phyloP scores from a whole-genome alignment of 1,140 invertebrate species.

The Archivesica marissinica region DNA sequence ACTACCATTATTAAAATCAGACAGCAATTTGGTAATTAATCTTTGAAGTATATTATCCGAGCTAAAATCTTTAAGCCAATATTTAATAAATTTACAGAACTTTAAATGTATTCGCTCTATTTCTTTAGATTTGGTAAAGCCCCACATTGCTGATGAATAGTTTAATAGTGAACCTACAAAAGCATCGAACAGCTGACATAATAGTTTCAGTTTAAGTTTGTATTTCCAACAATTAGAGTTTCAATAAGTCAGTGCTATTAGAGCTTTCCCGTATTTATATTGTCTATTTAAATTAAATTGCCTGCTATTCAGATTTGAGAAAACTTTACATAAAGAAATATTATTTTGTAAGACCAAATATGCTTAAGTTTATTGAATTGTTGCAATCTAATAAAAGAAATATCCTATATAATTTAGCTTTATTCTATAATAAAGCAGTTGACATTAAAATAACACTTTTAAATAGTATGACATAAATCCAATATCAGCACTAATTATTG shows the following conservation, averaged over 20 bases:
- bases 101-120: conserved; percentile 4
- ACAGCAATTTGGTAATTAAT: background rate
- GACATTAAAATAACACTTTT: too few species aligned
- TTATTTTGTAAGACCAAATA: too few species aligned
- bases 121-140: background rate
- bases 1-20: background rate
- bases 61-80: background rate
- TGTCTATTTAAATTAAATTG: too few species aligned
- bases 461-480: too few species aligned
- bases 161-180: conserved; percentile 33
- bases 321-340: too few species aligned
- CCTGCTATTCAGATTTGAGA: too few species aligned
- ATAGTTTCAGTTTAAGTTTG: background rate
- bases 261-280: conserved; percentile 3
- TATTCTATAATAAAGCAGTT: too few species aligned
- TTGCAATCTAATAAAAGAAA: too few species aligned
- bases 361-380: too few species aligned
- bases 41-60: background rate
- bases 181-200: conserved; percentile 18
- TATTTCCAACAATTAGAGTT: conserved; percentile 11
- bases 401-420: too few species aligned
- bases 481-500: too few species aligned
- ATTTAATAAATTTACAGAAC: background rate
- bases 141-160: conserved; percentile 28
- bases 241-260: conserved; percentile 21